Base-by-base conservation (phyloP, 2,113 vertebrate genomes). In the Apaloderma vittatum region DNA sequence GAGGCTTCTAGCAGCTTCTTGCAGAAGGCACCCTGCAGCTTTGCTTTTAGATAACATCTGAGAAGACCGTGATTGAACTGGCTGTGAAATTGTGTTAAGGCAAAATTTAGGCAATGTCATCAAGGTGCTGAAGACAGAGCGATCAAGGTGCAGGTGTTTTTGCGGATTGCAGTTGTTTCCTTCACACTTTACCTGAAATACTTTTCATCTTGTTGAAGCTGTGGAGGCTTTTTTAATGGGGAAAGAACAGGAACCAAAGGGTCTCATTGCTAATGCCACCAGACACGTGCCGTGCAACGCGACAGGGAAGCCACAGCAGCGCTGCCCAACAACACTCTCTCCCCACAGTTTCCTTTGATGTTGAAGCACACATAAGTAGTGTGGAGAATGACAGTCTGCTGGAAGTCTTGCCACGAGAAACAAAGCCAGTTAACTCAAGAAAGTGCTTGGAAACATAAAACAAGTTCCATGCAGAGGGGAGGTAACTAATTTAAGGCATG, bases 201-300 rank as follows among this genome's bases (percentile, higher is more conserved):
- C 8, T 36, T 77, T 71, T 82, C 34, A 54, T 27, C 66, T 59
- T 58, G 3, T 85, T 52, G 48, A 79, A 82, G 24, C 22, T 55
- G 9, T 30, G 71, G 75, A 86, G 36, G 12, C 18, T 27, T 4
- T 75, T 82, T 82, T 18, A 75, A 67, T 19, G n/a, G 21, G 22
- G 4, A 71, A 75, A 49, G 57, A 16, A 54, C 5, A 86, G 51
- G 16, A 71, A 49, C 11, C 15, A 86, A 61, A 76, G 10, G 57
- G 2, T 6, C 30, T 17, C 36, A 78, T 94, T 71, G 23, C 51
- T 34, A 57, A 7, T 18, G 18, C 11, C 36, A 45, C 13, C 8
- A 46, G 57, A 66, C 7, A 30, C 3, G 8, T 0, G 0, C 5
- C 2, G 0, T 23, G n/a, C 68, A 68, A 54, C 45, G n/a, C 46